Base-by-base conservation (phyloP, 2,888 invertebrate genomes). In the Yponomeuta sedellus region DNA sequence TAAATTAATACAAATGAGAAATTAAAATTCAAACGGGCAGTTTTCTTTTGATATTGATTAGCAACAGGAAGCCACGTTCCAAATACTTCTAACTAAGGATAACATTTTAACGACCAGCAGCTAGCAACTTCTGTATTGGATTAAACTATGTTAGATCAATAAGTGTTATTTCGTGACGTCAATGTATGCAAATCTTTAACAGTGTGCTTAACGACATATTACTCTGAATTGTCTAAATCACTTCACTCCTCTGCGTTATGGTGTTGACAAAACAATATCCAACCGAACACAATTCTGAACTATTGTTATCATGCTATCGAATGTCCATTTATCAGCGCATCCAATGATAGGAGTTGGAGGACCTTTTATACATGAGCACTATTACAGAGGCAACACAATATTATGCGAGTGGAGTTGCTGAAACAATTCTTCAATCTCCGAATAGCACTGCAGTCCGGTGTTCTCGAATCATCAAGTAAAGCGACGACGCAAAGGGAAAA, bases 11-110 rank as follows among this genome's bases (percentile, higher is more conserved):
- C 44, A 52, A 52, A 52, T 52, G 44, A 52, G 44, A 52, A 12
- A 16, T 52, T 52, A 52, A 52, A 52, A 52, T 12, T 52, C 44
- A 16, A 16, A 12, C 44, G 16, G 16, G 16, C 44, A 52, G 44
- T 52, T 25, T 34, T 61, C 61, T 34, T 61, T 61, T n/a, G n/a
- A 61, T 28, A 28, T 28, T 61, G 16, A 61, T 61, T 61, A 28
- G 61, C 61, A 61, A 25, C 61, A 61, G 61, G 61, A 61, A 61
- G 28, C 25, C 2, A 28, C 61, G 61, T 34, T 34, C 34, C 34
- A 3, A 25, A 61, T 25, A 61, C 61, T 16, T 11, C 25, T 16
- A n/a, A 61, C 3, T 19, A 20, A 20, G 11, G 20, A 59, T 12
- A 59, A 10, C 10, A 10, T 22, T 19, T 8, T 19, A 19, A 58